Evolutionary conservation across 2,113 vertebrate genomes (phyloP).

Genomic region (Pluvianellus socialis): DNA sequence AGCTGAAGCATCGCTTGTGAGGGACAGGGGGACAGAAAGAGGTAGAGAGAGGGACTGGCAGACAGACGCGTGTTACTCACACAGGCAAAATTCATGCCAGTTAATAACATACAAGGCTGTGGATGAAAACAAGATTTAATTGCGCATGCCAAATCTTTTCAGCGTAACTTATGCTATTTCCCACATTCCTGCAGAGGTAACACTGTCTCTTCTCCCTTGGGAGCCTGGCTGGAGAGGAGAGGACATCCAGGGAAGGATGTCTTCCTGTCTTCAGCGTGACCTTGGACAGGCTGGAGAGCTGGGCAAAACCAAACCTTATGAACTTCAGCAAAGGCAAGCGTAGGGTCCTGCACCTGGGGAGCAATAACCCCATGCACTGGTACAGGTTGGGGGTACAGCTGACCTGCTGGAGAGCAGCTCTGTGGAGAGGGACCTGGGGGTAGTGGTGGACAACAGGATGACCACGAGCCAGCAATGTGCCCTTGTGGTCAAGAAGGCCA

Average conservation of each 20-base stretch:
- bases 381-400: too few species aligned
- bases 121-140: conserved; percentile 66
- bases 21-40: not conserved
- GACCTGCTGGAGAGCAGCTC: too few species aligned
- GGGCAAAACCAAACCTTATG: too few species aligned
- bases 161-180: conserved; percentile 20
- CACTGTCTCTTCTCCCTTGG: not conserved
- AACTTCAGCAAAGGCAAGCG: too few species aligned
- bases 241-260: not conserved
- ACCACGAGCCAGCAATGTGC: too few species aligned
- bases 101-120: conserved; percentile 50
- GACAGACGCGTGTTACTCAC: not conserved
- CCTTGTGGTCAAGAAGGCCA: too few species aligned
- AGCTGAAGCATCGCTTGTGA: not conserved
- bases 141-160: conserved; percentile 25
- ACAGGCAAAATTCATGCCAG: conserved; percentile 42
- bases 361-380: too few species aligned
- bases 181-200: conserved; percentile 35
- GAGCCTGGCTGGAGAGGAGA: not conserved
- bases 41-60: not conserved
- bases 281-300: too few species aligned
- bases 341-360: too few species aligned
- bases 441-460: too few species aligned
- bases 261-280: too few species aligned
- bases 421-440: too few species aligned